phyloP scores from a whole-genome alignment of 35 echinoderm and acorn worm genomes.

The Lytechinus pictus region DNA sequence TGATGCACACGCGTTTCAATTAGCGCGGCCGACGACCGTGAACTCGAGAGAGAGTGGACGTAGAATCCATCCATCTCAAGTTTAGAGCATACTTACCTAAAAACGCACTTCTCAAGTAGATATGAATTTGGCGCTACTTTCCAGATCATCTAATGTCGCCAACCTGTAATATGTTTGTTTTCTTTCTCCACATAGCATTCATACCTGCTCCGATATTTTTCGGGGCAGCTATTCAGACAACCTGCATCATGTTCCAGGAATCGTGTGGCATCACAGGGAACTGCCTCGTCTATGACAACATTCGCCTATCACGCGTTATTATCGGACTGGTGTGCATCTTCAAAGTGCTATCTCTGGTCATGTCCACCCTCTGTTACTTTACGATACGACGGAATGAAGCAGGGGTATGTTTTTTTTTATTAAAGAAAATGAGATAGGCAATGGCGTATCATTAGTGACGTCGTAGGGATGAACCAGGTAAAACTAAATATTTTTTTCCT shows the following conservation, averaged over 20 bases:
- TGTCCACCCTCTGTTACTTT: neutral
- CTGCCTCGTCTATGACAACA: conserved; percentile 79
- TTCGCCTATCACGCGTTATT: conserved; percentile 26
- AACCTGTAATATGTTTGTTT: neutral
- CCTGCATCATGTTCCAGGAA: conserved; percentile 71
- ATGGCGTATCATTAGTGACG: no score
- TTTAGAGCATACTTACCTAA: no score
- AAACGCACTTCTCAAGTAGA: no score
- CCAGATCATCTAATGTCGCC: no score
- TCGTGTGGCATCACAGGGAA: conserved; percentile 77
- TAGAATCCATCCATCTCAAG: no score
- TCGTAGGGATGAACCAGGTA: no score
- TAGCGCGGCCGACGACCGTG: no score
- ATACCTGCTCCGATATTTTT: conserved; percentile 78
- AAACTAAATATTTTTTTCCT: no score
- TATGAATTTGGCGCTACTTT: no score
- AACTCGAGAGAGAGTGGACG: no score
- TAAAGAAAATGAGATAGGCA: no score
- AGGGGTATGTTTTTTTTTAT: neutral
- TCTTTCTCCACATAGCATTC: conserved; percentile 33
- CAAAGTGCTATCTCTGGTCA: neutral
- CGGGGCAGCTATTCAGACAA: conserved; percentile 64
- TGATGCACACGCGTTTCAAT: no score
- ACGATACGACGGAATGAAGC: neutral
- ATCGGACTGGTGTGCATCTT: neutral